phyloP scores from a whole-genome alignment of 2,113 vertebrate genomes.

The Chionomys nivalis region DNA sequence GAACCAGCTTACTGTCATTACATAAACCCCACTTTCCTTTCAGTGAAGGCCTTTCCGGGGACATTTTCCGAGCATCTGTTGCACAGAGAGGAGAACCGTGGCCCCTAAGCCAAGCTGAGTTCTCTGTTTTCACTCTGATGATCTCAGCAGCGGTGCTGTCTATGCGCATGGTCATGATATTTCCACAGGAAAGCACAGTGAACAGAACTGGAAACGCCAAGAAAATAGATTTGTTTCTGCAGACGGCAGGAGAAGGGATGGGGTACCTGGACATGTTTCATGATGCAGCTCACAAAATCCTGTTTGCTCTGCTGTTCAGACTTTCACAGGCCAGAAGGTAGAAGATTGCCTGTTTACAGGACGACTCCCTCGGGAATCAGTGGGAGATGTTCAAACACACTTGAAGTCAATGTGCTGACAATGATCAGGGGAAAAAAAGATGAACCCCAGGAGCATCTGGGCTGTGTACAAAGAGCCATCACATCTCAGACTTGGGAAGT shows the following conservation, averaged over 20 bases:
- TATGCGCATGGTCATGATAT: neutral
- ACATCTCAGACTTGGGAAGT: conserved; percentile 58
- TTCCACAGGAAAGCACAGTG: conserved; percentile 25
- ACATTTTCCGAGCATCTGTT: neutral
- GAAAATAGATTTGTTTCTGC: conserved; percentile 58
- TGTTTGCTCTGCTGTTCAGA: conserved; percentile 20
- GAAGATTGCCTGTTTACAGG: conserved; percentile 38
- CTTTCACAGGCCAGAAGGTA: neutral
- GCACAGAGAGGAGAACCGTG: neutral
- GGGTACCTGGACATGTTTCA: neutral
- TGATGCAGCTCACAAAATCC: neutral
- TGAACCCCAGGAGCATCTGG: conserved; percentile 2
- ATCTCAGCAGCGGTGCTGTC: neutral
- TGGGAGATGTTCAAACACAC: conserved; percentile 35
- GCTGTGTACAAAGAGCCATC: conserved; percentile 58
- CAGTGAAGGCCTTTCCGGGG: neutral
- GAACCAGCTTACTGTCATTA: neutral
- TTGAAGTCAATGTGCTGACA: conserved; percentile 65
- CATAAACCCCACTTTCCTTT: conserved; percentile 30
- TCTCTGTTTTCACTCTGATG: neutral
- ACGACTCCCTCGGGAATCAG: conserved; percentile 49
- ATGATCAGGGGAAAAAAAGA: conserved; percentile 9
- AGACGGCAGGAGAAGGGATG: neutral
- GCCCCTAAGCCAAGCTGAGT: neutral
- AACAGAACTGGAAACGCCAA: conserved; percentile 38